These are phyloP conservation scores for Penaeus chinensis DNA, from an alignment of 1,140 invertebrate species.

Conservation along the genomic window DNA sequence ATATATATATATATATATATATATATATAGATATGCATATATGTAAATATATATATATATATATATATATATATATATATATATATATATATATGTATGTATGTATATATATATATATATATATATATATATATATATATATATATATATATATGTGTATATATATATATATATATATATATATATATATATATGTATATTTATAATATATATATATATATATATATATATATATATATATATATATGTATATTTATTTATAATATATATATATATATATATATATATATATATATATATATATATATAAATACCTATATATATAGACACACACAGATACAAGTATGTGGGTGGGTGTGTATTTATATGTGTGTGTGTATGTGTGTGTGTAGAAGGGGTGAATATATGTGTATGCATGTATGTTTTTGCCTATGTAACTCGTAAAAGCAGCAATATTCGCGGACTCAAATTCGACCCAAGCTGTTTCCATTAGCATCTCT, in stretches of 20 bases:
- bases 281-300: constrained; percentile 3
- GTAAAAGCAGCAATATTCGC: too few species aligned
- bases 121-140: constrained; percentile 2
- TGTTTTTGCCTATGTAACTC: too few species aligned
- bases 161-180: constrained; percentile 7
- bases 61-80: constrained; percentile 20
- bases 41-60: background rate
- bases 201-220: background rate
- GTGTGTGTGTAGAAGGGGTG: too few species aligned
- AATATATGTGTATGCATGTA: too few species aligned
- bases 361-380: too few species aligned
- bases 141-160: background rate
- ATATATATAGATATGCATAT: background rate
- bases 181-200: background rate
- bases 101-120: constrained; percentile 15
- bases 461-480: too few species aligned
- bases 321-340: background rate
- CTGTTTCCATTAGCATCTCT: too few species aligned
- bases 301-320: background rate
- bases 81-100: background rate
- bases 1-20: constrained; percentile 2
- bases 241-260: background rate
- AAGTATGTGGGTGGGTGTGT: background rate
- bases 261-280: background rate
- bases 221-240: constrained; percentile 5